phyloP scores from a whole-genome alignment of 2,888 invertebrate species.

The Argynnis bischoffii region DNA sequence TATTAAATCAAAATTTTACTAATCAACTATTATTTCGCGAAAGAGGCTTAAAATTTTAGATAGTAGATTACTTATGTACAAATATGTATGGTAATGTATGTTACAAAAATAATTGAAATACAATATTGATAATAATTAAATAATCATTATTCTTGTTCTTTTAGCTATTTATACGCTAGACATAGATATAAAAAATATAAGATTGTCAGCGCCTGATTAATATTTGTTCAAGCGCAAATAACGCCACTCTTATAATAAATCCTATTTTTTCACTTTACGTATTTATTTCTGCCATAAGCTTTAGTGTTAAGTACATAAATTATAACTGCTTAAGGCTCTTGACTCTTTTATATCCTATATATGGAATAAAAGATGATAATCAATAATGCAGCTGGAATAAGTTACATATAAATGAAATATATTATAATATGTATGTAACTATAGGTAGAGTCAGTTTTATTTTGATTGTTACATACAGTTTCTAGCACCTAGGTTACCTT shows the following conservation, averaged over 20 bases:
- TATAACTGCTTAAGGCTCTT: not conserved
- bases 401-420: too few species aligned
- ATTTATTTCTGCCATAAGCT: constrained; percentile 8
- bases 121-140: not conserved
- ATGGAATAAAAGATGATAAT: not conserved
- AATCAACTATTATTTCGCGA: too few species aligned
- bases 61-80: too few species aligned
- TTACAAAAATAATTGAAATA: too few species aligned
- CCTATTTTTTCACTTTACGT: not conserved
- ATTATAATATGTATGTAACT: too few species aligned
- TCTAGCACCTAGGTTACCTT: too few species aligned
- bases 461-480: too few species aligned
- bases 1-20: too few species aligned
- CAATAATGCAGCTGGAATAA: too few species aligned
- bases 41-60: too few species aligned
- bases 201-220: not conserved
- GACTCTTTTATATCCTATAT: not conserved
- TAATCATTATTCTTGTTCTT: not conserved
- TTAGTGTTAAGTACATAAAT: not conserved
- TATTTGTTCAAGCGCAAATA: constrained; percentile 6
- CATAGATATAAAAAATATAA: not conserved
- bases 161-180: constrained; percentile 1
- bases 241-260: not conserved
- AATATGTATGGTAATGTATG: too few species aligned
- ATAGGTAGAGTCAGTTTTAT: too few species aligned